Evolutionary conservation across 2,113 vertebrate genomes (phyloP).

Genomic region (Lanius ludovicianus): DNA sequence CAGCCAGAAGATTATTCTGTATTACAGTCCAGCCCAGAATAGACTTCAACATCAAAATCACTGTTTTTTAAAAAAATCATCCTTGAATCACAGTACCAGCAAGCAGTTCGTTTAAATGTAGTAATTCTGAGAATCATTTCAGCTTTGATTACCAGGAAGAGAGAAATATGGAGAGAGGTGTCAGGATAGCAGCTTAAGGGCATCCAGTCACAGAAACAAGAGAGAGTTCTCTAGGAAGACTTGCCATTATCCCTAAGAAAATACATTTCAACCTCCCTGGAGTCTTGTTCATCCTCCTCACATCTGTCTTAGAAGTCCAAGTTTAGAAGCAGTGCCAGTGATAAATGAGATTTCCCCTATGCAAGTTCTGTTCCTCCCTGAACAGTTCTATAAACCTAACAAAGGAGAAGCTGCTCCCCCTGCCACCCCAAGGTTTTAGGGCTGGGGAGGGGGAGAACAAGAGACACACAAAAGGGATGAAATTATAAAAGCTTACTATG

Average conservation of each 20-base stretch:
- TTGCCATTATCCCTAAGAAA: constrained; percentile 36
- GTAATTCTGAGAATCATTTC: background rate
- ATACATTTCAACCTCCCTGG: constrained; percentile 25
- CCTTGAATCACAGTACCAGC: background rate
- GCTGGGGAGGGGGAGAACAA: background rate
- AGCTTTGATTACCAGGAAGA: constrained; percentile 41
- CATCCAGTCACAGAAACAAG: background rate
- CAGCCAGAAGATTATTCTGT: background rate
- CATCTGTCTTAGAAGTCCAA: constrained; percentile 10
- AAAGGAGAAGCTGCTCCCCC: background rate
- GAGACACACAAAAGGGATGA: background rate
- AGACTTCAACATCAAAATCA: background rate
- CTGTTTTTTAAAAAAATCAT: background rate
- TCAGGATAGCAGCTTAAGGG: constrained; percentile 23
- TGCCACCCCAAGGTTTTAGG: background rate
- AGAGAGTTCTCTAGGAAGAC: background rate
- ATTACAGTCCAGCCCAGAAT: background rate
- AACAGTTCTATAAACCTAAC: background rate
- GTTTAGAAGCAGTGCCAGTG: constrained; percentile 1
- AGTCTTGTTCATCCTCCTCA: constrained; percentile 38
- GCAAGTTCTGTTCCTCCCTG: background rate
- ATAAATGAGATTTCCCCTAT: constrained; percentile 16
- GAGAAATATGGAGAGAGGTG: background rate
- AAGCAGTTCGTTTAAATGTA: constrained; percentile 21
- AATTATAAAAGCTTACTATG: background rate